Percentiles rank a stretch among this genome's conserved stretches.
Conservation (phyloP, 2,797 vertebrate species). For the Propithecus deckenii region DNA sequence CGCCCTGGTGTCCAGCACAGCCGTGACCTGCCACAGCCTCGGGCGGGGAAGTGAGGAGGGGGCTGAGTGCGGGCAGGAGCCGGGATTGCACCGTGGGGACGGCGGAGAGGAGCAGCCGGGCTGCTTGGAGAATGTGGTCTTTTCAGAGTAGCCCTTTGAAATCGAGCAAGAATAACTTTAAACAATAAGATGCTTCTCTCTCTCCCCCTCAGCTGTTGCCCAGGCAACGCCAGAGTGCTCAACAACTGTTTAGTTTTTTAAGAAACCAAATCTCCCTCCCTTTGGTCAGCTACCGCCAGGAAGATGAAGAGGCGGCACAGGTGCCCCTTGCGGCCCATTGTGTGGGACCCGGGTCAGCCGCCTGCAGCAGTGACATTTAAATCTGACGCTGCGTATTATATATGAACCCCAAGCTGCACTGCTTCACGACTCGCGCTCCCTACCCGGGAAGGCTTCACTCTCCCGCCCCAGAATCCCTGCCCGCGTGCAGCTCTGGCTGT, state of each 20-base stretch:
- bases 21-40: neutral
- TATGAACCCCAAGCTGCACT: conserved; percentile 42
- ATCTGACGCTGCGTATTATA: conserved; percentile 54
- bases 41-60: neutral
- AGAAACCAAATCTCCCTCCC: conserved; percentile 75
- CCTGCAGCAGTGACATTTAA: conserved; percentile 76
- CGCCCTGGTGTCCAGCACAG: rapidly evolving
- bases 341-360: conserved; percentile 63
- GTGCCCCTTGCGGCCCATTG: conserved; percentile 61
- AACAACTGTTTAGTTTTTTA: conserved; percentile 81
- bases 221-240: conserved; percentile 81
- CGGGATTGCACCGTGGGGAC: neutral
- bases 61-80: neutral
- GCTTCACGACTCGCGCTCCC: neutral
- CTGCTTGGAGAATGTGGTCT: conserved; percentile 62
- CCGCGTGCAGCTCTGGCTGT: neutral
- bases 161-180: conserved; percentile 81
- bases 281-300: conserved; percentile 76
- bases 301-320: conserved; percentile 72
- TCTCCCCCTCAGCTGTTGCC: conserved; percentile 76
- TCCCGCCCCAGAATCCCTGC: neutral
- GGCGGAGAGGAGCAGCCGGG: neutral
- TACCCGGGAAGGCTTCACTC: neutral
- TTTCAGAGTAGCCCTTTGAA: conserved; percentile 77
- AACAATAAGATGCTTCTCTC: conserved; percentile 76